Base-by-base conservation (phyloP, 2,888 invertebrate species). In the Tachystola acroxantha region DNA sequence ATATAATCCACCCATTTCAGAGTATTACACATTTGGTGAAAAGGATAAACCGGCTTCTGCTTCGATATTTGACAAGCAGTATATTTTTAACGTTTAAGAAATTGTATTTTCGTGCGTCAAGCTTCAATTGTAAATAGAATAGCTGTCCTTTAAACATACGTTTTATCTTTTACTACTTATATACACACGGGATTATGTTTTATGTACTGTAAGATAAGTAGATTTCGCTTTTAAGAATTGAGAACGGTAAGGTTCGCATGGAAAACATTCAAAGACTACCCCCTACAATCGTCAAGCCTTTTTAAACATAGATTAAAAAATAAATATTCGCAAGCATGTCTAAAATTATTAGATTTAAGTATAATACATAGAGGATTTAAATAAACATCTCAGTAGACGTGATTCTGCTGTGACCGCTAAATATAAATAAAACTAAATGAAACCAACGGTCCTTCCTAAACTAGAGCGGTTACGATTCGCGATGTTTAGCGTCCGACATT, bases 121-220 rank as follows among this genome's bases (percentile, higher is more conserved):
- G 69, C 73, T 80, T 68, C 36, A 64, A 65, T 67, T 81, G 82
- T 79, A 79, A 70, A 79, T 79, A 81, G 46, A 49, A 61, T 58
- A 57, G 70, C 73, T 69, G 60, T 67, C 67, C 52, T 54, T 53
- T 11, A 6, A 28, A 13, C 13, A 13, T 14, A 19, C 19, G 14
- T 14, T 34, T 28, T 34, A 4, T 7, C 19, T 27, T 34, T 27
- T 34, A 27, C 11, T 9, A 9, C 3, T 16, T 9, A 22, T n/a
- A 12, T n/a, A n/a, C n/a, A n/a, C n/a, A 9, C 10, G 11, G 19
- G 2, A 19, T 27, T 28, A 28, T 20, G 16, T 10, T 12, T 27
- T 24, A 11, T 28, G 27, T 27, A 20, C 13, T 20, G 28, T 34
- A 34, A 34, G 10, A 16, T 25, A 25, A 11, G 7, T n/a, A n/a